Base-by-base conservation (phyloP, 2,888 invertebrate genomes). In the Temnothorax ravouxi region DNA sequence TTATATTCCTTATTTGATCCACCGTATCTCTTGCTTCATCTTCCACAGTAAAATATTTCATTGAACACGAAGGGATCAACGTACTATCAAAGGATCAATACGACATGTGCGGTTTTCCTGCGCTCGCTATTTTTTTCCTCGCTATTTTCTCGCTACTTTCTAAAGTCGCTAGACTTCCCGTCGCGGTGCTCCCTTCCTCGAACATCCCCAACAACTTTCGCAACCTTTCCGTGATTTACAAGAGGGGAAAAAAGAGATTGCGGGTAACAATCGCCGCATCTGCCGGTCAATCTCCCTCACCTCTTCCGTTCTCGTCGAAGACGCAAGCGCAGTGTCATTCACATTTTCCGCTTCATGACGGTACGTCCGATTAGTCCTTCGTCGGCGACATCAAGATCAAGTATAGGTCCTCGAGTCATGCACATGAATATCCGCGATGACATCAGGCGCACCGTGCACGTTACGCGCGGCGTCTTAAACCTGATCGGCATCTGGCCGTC, bases 401-500 rank as follows among this genome's bases (percentile, higher is more conserved):
- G 34, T 38, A n/a, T n/a, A 2, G 50, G 52, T 18, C 13, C 3
- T 34, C 47, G 13, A 38, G 11, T 41, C 18, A 72, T 72, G 56
- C 56, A 41, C 29, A 18, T 38, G 38, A 80, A 80, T 15, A 50
- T 13, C n/a, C 29, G 41, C 44, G n/a, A 64, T 0, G 59, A 83
- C 21, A 61, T 77, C 41, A 52, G 34, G 11, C 38, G 18, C 34
- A 61, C 72, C 13, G 47, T 83, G 29, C 56, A 77, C 5, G 71
- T 83, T 0, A 66, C 77, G 3, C 83, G 83, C 11, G 54, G 77
- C 18, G 59, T 92, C 18, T 72, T 93, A 0, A 88, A 84, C 11
- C 83, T 90, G 2, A 83, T 93, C 21, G n/a, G n/a, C n/a, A n/a
- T n/a, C 34, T 93, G 93, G 92, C 92, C 93, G 0, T 11, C 83